Conservation (phyloP, 2,888 invertebrate species). For the Chrysomela aeneicollis region DNA sequence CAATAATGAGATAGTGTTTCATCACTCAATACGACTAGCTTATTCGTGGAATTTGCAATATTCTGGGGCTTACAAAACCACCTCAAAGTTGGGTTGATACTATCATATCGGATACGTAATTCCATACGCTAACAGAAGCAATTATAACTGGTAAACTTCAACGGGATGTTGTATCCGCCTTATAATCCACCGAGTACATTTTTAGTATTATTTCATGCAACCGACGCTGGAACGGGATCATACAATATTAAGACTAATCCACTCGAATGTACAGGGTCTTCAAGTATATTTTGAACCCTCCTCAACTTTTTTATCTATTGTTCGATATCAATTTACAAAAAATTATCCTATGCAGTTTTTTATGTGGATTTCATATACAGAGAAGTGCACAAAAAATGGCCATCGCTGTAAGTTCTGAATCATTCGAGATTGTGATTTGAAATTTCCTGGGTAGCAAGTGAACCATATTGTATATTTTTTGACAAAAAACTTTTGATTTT, state of each 20-base stretch:
- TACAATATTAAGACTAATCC: slow-evolving; percentile 23
- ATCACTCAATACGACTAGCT: background rate
- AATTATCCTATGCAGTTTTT: too few species aligned
- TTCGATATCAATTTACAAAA: too few species aligned
- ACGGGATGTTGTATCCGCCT: background rate
- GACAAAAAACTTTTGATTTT: too few species aligned
- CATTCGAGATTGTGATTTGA: too few species aligned
- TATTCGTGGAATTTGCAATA: background rate
- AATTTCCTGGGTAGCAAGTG: too few species aligned
- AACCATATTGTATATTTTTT: too few species aligned
- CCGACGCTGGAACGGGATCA: slow-evolving; percentile 13
- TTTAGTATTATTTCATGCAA: slow-evolving; percentile 19
- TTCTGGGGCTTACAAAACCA: background rate
- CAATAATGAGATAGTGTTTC: background rate
- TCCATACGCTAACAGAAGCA: background rate
- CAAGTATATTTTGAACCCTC: too few species aligned
- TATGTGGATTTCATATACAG: too few species aligned
- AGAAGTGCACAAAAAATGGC: too few species aligned
- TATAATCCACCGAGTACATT: slow-evolving; percentile 15
- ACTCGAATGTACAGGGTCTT: slow-evolving; percentile 13
- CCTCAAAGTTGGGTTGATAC: background rate
- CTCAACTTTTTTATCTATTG: too few species aligned
- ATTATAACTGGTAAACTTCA: slow-evolving; percentile 4
- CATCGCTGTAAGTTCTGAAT: too few species aligned
- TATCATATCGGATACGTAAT: background rate